Percentiles rank a stretch among this genome's conserved stretches.
Conservation (phyloP, 1,140 invertebrate species). For the Drosophila fuyamai region DNA sequence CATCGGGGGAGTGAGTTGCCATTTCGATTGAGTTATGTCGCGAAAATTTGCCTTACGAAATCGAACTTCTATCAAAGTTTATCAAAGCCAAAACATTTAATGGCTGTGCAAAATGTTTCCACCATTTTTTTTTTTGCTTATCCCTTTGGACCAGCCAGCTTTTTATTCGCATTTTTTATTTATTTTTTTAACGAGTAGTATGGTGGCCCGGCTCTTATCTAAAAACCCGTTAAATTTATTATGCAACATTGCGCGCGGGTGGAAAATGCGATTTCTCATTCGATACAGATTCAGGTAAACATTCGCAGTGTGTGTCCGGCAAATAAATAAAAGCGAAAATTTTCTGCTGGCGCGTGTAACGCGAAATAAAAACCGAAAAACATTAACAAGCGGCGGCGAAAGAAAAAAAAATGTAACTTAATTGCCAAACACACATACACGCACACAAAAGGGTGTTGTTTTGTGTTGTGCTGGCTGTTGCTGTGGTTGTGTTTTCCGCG, state of each 20-base stretch:
- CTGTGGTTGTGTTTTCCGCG: constrained; percentile 57
- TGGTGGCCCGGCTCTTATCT: constrained; percentile 59
- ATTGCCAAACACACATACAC: constrained; percentile 64
- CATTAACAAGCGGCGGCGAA: constrained; percentile 74
- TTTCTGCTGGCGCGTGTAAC: constrained; percentile 60
- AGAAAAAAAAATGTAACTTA: constrained; percentile 80
- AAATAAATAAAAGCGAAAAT: constrained; percentile 68
- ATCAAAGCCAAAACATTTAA: constrained; percentile 55
- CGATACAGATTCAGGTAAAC: constrained; percentile 54
- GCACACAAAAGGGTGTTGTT: constrained; percentile 64
- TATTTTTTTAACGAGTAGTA: constrained; percentile 15
- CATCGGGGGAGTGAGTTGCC: constrained; percentile 20
- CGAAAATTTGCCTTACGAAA: constrained; percentile 33
- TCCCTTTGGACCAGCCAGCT: constrained; percentile 28
- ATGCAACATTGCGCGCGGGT: constrained; percentile 62
- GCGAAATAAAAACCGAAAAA: constrained; percentile 40
- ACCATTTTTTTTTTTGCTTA: constrained; percentile 20
- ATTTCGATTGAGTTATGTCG: constrained; percentile 38
- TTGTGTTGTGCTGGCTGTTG: constrained; percentile 31
- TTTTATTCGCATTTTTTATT: constrained; percentile 25
- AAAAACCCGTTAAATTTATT: constrained; percentile 76
- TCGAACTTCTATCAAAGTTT: constrained; percentile 47
- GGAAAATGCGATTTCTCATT: constrained; percentile 63
- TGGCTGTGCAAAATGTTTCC: constrained; percentile 31
- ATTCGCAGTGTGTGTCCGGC: constrained; percentile 58